A percentile compares a stretch with the other conserved stretches of the same genome.
phyloP scores from a whole-genome alignment of 2,888 invertebrate genomes.

The Clistopyga incitator region DNA sequence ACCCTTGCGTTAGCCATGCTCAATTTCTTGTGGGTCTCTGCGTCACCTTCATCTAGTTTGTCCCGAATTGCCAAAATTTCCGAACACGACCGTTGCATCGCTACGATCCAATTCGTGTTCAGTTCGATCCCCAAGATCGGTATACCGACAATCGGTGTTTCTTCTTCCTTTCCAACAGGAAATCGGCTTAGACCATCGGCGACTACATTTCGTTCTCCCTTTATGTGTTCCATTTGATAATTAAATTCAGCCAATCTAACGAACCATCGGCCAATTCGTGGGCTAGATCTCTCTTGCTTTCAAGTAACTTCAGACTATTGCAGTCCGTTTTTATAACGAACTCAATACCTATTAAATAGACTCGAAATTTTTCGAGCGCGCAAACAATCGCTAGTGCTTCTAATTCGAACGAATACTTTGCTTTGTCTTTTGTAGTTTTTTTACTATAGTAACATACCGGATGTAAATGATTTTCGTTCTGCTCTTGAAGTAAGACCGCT shows the following conservation, averaged over 20 bases:
- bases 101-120: constrained; percentile 27
- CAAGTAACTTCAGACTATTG: not conserved
- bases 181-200: constrained; percentile 67
- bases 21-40: too few species aligned
- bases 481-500: constrained; percentile 72
- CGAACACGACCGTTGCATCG: too few species aligned
- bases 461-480: not conserved
- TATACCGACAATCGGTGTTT: constrained; percentile 53
- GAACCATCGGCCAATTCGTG: constrained; percentile 52
- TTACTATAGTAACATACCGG: constrained; percentile 73
- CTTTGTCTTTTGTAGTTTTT: constrained; percentile 73
- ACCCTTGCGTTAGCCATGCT: too few species aligned
- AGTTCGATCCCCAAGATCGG: constrained; percentile 62
- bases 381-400: constrained; percentile 59
- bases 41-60: too few species aligned
- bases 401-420: constrained; percentile 57
- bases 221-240: constrained; percentile 66
- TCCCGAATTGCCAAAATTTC: too few species aligned
- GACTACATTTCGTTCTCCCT: constrained; percentile 52
- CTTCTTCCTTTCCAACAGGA: constrained; percentile 60
- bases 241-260: constrained; percentile 64
- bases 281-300: constrained; percentile 37
- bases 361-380: constrained; percentile 59
- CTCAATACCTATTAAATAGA: constrained; percentile 62
- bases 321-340: constrained; percentile 63